Evolutionary conservation across 2,113 vertebrate species (phyloP).

Genomic region (Neogobius melanostomus): DNA sequence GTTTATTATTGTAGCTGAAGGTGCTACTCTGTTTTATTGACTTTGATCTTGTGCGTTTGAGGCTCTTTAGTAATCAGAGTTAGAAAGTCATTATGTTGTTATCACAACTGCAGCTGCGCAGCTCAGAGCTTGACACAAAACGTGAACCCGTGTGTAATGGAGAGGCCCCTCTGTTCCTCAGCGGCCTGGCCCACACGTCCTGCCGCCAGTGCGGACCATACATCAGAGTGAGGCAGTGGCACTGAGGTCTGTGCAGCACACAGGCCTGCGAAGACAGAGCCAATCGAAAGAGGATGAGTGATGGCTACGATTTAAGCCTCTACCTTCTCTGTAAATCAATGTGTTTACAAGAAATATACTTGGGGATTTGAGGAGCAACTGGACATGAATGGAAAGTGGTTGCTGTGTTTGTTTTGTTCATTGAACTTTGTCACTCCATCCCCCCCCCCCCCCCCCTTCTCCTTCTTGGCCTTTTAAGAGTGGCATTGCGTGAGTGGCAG

Average conservation of each 20-base stretch:
- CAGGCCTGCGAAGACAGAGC: conserved; percentile 31
- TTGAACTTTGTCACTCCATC: conserved; percentile 35
- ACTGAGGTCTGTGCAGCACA: conserved; percentile 21
- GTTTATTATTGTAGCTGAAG: conserved; percentile 80
- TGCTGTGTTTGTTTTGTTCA: conserved; percentile 50
- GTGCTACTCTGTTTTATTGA: conserved; percentile 76
- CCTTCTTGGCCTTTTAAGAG: conserved; percentile 19
- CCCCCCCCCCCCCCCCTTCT: not conserved
- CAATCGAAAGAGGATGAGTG: conserved; percentile 65
- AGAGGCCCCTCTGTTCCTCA: conserved; percentile 66
- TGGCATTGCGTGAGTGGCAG: conserved; percentile 56
- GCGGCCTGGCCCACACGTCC: conserved; percentile 65
- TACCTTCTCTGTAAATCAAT: conserved; percentile 41
- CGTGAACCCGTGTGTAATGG: conserved; percentile 67
- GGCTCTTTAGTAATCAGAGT: conserved; percentile 73
- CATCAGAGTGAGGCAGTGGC: conserved; percentile 59
- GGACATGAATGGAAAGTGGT: conserved; percentile 42
- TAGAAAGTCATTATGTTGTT: conserved; percentile 75
- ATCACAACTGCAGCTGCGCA: conserved; percentile 69
- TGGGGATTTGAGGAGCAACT: conserved; percentile 31
- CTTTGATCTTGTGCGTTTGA: conserved; percentile 74
- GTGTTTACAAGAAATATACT: conserved; percentile 53
- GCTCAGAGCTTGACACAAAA: conserved; percentile 59
- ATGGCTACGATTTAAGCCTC: conserved; percentile 60
- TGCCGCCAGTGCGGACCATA: conserved; percentile 58